Evolutionary conservation across 2,888 invertebrate genomes (phyloP).

Genomic region (Ectemnius lituratus): DNA sequence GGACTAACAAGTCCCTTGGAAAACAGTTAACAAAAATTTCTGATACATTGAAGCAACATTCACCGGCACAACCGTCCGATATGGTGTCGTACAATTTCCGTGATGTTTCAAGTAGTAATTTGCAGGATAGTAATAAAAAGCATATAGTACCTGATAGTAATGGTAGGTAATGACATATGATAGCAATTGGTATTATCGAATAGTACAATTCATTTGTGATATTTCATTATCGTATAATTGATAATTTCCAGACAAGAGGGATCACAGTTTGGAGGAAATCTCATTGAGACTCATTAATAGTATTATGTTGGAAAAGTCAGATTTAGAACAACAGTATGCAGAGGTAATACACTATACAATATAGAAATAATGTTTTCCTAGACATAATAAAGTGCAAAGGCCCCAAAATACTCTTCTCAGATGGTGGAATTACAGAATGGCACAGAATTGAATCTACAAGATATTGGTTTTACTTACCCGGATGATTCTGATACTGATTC

Average conservation of each 20-base stretch:
- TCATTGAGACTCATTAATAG: conserved; percentile 85
- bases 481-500: conserved; percentile 82
- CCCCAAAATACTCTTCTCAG: conserved; percentile 71
- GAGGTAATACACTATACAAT: conserved; percentile 59
- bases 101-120: conserved; percentile 50
- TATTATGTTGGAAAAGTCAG: conserved; percentile 84
- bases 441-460: conserved; percentile 81
- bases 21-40: conserved; percentile 80
- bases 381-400: conserved; percentile 3
- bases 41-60: conserved; percentile 79
- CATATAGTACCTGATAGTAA: conserved; percentile 45
- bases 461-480: conserved; percentile 82
- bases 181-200: not conserved
- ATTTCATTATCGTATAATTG: not conserved
- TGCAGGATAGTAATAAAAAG: conserved; percentile 53
- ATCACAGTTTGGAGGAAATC: conserved; percentile 87
- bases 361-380: conserved; percentile 15
- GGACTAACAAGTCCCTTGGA: conserved; percentile 80
- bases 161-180: conserved; percentile 51
- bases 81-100: conserved; percentile 64
- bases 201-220: not conserved
- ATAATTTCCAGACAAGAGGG: conserved; percentile 58
- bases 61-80: conserved; percentile 65
- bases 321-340: conserved; percentile 84
- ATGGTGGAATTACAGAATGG: conserved; percentile 83